These are phyloP conservation scores for Moxostoma hubbsi DNA, from an alignment of 2,797 vertebrate genomes.

Conservation along the genomic window DNA sequence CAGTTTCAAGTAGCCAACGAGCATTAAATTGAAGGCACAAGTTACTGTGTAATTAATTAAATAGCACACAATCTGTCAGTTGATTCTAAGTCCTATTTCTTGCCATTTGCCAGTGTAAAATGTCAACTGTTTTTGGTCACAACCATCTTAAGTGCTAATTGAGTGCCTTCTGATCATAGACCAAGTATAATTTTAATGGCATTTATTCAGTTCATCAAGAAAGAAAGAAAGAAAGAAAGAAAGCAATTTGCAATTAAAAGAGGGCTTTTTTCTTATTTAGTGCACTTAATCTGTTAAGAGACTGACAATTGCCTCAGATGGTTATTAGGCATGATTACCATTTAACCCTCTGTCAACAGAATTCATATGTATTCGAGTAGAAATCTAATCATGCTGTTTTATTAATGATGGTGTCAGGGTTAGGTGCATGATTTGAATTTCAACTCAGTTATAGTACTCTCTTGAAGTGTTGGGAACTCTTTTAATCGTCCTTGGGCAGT, in stretches of 20 bases:
- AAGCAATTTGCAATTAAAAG: slow-evolving; percentile 62
- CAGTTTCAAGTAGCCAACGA: background rate
- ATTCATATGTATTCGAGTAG: slow-evolving; percentile 56
- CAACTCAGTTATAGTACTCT: slow-evolving; percentile 1
- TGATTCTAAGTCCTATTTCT: background rate
- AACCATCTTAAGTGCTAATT: background rate
- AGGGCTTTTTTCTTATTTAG: slow-evolving; percentile 55
- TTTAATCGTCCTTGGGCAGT: background rate
- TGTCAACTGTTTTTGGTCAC: background rate
- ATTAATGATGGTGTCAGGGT: slow-evolving; percentile 22
- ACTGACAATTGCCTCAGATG: slow-evolving; percentile 63
- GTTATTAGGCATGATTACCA: slow-evolving; percentile 60
- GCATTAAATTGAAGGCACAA: background rate
- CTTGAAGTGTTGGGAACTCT: background rate
- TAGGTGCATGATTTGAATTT: slow-evolving; percentile 3
- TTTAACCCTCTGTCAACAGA: slow-evolving; percentile 61
- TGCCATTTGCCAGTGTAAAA: background rate
- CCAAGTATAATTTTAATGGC: slow-evolving; percentile 60
- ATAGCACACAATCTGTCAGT: background rate
- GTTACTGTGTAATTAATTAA: background rate
- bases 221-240: slow-evolving; percentile 61
- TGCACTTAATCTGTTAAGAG: slow-evolving; percentile 64
- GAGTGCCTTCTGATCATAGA: slow-evolving; percentile 25
- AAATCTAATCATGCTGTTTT: slow-evolving; percentile 42
- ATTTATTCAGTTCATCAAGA: slow-evolving; percentile 55